Evolutionary conservation across 2,888 invertebrate species (phyloP).

Genomic region (Polyommatus icarus): DNA sequence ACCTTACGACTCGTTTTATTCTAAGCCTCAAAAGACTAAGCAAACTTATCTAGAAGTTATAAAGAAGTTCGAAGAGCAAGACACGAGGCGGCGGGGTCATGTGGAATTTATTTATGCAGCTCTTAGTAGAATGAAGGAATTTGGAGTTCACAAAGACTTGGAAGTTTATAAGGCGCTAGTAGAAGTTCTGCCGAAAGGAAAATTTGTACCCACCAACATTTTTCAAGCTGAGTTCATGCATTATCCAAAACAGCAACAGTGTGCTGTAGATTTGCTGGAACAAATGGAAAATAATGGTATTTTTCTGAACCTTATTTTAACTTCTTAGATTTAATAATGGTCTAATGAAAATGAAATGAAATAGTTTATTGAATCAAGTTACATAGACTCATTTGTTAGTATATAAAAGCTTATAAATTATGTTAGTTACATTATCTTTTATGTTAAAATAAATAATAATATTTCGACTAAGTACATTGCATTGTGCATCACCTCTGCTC

Average conservation of each 20-base stretch:
- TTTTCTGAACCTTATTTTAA: slow-evolving; percentile 34
- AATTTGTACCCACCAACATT: slow-evolving; percentile 89
- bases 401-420: too few species aligned
- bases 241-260: slow-evolving; percentile 97
- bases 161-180: slow-evolving; percentile 92
- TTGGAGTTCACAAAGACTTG: slow-evolving; percentile 92
- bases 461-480: too few species aligned
- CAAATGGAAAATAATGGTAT: slow-evolving; percentile 97
- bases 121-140: slow-evolving; percentile 92
- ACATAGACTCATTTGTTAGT: too few species aligned
- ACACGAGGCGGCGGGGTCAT: slow-evolving; percentile 88
- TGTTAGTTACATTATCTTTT: too few species aligned
- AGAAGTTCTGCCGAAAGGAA: slow-evolving; percentile 93
- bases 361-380: too few species aligned
- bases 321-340: neutral
- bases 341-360: too few species aligned
- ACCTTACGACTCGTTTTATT: slow-evolving; percentile 71
- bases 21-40: slow-evolving; percentile 81
- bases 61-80: slow-evolving; percentile 85
- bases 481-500: too few species aligned
- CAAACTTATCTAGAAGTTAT: slow-evolving; percentile 86
- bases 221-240: slow-evolving; percentile 95
- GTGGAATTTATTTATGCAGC: slow-evolving; percentile 97
- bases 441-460: too few species aligned
- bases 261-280: slow-evolving; percentile 92